These are phyloP conservation scores for Pogonophryne albipinna DNA, from an alignment of 2,797 vertebrate genomes.

Conservation along the genomic window DNA sequence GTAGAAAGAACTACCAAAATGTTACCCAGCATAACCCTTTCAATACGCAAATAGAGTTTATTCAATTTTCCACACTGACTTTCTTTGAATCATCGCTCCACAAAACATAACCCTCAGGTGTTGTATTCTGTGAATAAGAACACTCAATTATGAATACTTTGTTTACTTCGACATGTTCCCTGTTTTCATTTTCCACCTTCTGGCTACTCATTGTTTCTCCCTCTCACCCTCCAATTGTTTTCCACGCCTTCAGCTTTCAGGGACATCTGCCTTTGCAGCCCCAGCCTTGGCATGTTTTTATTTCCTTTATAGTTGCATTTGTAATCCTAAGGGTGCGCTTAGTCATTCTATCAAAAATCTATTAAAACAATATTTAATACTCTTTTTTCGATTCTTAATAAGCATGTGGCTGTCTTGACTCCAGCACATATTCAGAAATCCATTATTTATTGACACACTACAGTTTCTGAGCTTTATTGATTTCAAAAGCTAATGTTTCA, in stretches of 20 bases:
- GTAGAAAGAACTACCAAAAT: too few species aligned
- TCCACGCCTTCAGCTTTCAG: conserved; percentile 57
- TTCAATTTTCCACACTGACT: conserved; percentile 3
- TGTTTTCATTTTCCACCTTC: conserved; percentile 51
- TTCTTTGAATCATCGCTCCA: conserved; percentile 14
- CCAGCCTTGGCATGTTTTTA: conserved; percentile 32
- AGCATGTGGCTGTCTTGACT: neutral
- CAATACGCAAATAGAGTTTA: neutral
- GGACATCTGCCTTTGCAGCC: conserved; percentile 61
- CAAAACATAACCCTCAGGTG: conserved; percentile 19
- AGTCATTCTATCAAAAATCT: conserved; percentile 14
- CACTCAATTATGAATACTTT: conserved; percentile 25
- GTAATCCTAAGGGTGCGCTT: neutral
- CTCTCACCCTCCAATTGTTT: conserved; percentile 56
- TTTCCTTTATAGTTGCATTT: conserved; percentile 45
- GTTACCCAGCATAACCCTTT: neutral
- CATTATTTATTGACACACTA: conserved; percentile 2
- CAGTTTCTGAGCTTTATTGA: neutral
- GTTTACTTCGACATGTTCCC: conserved; percentile 49
- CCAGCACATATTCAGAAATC: neutral
- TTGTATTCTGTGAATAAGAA: neutral
- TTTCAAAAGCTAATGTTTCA: conserved; percentile 16
- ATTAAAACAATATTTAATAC: conserved; percentile 5
- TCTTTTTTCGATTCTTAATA: neutral
- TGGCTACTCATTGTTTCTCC: conserved; percentile 57